Evolutionary conservation across 92 coral and sea anemone species (phyloP).

Genomic region (Palythoa caribaeorum): DNA sequence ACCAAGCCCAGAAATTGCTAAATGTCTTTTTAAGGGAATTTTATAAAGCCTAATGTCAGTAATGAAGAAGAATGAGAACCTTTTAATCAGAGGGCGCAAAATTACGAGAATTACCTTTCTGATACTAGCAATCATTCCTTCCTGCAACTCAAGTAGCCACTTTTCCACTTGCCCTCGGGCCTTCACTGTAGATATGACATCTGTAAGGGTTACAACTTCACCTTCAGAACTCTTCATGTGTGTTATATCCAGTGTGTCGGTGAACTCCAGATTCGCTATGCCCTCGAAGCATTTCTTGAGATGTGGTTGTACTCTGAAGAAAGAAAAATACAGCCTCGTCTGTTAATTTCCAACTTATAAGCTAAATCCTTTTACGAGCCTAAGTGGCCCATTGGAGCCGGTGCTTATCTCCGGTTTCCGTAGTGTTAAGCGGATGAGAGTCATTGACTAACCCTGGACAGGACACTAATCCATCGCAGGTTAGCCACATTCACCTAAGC

Average conservation of each 20-base stretch:
- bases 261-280: constrained; percentile 91
- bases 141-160: constrained; percentile 95
- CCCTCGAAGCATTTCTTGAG: constrained; percentile 99
- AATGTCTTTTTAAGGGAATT: too few species aligned
- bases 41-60: neutral
- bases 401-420: too few species aligned
- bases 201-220: constrained; percentile 87
- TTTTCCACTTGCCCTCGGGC: constrained; percentile 99
- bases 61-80: neutral
- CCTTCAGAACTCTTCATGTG: constrained; percentile 98
- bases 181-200: constrained; percentile 90
- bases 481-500: too few species aligned
- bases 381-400: too few species aligned
- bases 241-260: constrained; percentile 91
- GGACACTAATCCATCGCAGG: too few species aligned
- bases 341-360: neutral
- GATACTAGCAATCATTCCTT: constrained; percentile 95
- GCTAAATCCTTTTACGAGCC: neutral
- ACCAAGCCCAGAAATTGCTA: too few species aligned
- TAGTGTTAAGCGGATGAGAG: too few species aligned
- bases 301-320: constrained; percentile 92
- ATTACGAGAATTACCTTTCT: constrained; percentile 72
- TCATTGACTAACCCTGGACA: too few species aligned
- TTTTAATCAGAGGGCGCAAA: neutral
- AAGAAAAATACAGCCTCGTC: neutral